A percentile compares a stretch with the other conserved stretches of the same genome.
phyloP scores from a whole-genome alignment of 2,113 vertebrate genomes.

The Cavia porcellus region DNA sequence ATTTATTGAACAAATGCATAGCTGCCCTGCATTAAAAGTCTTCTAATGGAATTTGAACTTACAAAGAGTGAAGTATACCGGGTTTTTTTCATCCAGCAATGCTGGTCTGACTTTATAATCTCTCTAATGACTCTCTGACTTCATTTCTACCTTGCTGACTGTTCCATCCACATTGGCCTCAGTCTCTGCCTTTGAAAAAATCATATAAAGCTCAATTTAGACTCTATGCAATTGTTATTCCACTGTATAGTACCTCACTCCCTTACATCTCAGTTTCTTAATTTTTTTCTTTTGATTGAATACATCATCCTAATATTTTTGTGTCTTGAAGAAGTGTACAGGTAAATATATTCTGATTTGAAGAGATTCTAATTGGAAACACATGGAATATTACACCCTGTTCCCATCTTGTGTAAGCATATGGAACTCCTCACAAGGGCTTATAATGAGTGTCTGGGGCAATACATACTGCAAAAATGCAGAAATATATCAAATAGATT shows the following conservation, averaged over 20 bases:
- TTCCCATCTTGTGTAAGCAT: conserved; percentile 47
- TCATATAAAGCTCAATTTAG: background rate
- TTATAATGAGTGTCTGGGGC: conserved; percentile 42
- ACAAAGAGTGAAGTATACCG: background rate
- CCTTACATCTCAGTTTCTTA: background rate
- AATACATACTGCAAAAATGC: conserved; percentile 67
- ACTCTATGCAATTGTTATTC: background rate
- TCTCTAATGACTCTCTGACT: background rate
- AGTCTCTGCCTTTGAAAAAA: background rate
- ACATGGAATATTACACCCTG: conserved; percentile 19
- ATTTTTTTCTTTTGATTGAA: background rate
- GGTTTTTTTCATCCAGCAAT: background rate
- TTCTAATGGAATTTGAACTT: background rate
- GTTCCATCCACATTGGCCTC: background rate
- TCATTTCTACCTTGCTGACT: background rate
- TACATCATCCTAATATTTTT: background rate
- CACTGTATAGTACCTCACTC: background rate
- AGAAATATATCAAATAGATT: conserved; percentile 60
- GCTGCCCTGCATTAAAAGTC: background rate
- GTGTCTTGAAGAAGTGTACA: background rate
- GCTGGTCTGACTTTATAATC: background rate
- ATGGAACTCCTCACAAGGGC: conserved; percentile 43
- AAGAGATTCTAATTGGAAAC: conserved; percentile 30
- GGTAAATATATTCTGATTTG: background rate
- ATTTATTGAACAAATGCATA: background rate